A percentile compares a stretch with the other conserved stretches of the same genome.
Evolutionary conservation across 37 sponge, comb jelly and placozoan genomes (phyloP).

Genomic region (Halichondria panicea): DNA sequence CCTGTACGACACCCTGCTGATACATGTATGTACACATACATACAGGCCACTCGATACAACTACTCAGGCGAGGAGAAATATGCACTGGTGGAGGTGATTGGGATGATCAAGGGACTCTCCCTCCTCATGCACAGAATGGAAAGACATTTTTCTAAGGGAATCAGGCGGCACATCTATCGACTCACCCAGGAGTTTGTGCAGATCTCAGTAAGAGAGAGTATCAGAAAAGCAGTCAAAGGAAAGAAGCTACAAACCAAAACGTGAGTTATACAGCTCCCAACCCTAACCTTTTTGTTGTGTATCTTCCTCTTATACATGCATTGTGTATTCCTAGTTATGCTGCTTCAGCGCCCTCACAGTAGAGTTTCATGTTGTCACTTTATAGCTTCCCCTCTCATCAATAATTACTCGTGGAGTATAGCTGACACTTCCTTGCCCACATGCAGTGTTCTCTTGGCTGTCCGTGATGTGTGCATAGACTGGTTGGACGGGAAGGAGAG

Average conservation of each 20-base stretch:
- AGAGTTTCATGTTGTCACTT: no score
- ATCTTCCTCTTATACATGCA: no score
- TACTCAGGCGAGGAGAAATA: slow-evolving; percentile 96
- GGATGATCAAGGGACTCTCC: slow-evolving; percentile 94
- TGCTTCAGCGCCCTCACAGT: no score
- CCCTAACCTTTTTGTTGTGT: not conserved
- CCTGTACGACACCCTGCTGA: no score
- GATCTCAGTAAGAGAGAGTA: slow-evolving; percentile 75
- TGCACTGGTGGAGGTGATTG: slow-evolving; percentile 94
- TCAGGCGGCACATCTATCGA: slow-evolving; percentile 73
- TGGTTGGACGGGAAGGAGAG: slow-evolving; percentile 91
- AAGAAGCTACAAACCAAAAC: slow-evolving; percentile 93
- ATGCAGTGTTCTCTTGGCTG: slow-evolving; percentile 82
- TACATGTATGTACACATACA: no score
- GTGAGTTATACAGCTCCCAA: slow-evolving; percentile 29
- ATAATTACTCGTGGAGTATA: no score
- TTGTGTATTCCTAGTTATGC: no score
- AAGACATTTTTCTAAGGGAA: slow-evolving; percentile 77
- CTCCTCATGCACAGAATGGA: slow-evolving; percentile 96
- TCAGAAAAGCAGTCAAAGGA: slow-evolving; percentile 84
- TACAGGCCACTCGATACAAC: slow-evolving; percentile 97
- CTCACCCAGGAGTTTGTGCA: slow-evolving; percentile 91
- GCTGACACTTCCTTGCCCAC: no score
- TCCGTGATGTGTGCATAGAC: slow-evolving; percentile 95
- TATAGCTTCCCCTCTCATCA: no score